A percentile compares a stretch with the other conserved stretches of the same genome.
Conservation (phyloP, 2,113 vertebrate genomes). For the Scatophagus argus region DNA sequence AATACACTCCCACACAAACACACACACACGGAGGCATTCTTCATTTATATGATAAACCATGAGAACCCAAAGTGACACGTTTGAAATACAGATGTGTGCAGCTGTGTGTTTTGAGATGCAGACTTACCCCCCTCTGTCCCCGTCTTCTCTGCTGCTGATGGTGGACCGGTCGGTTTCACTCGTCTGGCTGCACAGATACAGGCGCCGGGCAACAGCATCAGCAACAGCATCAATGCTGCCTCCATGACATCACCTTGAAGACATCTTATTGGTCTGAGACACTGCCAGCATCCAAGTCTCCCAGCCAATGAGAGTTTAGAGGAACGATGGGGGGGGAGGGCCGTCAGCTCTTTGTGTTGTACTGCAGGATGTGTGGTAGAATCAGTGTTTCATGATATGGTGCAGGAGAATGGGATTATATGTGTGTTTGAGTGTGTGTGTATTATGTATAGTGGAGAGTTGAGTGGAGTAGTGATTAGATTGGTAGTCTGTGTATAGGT, state of each 20-base stretch:
- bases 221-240: constrained; percentile 81
- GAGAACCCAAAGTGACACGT: background rate
- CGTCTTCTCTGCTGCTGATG: constrained; percentile 57
- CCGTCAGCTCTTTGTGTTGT: constrained; percentile 69
- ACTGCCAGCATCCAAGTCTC: constrained; percentile 73
- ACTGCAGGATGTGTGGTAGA: constrained; percentile 70
- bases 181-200: constrained; percentile 82
- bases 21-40: background rate
- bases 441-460: constrained; percentile 10
- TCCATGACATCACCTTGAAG: constrained; percentile 85
- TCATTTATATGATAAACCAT: background rate
- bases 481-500: background rate
- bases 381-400: constrained; percentile 54
- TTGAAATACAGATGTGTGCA: constrained; percentile 8
- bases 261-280: constrained; percentile 76
- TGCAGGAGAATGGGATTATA: constrained; percentile 48
- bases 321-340: constrained; percentile 63
- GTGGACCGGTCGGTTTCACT: constrained; percentile 57
- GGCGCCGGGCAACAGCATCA: constrained; percentile 85
- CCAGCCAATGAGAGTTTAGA: constrained; percentile 64
- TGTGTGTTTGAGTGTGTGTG: background rate
- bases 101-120: background rate
- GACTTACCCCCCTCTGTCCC: constrained; percentile 71
- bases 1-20: background rate
- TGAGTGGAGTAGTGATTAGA: constrained; percentile 34